phyloP scores from a whole-genome alignment of 2,797 vertebrate genomes.

The Sebastes glaucus region DNA sequence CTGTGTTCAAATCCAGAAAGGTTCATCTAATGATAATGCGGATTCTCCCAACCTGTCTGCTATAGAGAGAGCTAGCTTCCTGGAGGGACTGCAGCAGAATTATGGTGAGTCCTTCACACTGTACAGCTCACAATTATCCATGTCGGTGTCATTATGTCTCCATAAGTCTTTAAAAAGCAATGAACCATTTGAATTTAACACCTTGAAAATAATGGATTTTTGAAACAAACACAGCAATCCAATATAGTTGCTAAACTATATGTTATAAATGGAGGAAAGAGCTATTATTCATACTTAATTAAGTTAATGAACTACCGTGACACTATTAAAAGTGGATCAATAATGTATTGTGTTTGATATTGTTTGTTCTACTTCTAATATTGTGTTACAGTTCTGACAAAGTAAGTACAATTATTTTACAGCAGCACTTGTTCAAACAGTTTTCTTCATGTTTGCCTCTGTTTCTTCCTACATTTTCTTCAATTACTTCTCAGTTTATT shows the following conservation, averaged over 20 bases:
- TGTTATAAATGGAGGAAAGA: neutral
- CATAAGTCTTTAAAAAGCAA: neutral
- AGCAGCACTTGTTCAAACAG: neutral
- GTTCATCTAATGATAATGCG: neutral
- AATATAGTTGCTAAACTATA: neutral
- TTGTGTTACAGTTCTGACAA: neutral
- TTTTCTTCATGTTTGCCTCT: neutral
- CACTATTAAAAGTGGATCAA: neutral
- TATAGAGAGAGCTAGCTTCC: slow-evolving; percentile 56
- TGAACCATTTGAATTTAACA: neutral
- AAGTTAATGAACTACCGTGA: neutral
- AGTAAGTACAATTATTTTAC: neutral
- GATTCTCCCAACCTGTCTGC: slow-evolving; percentile 42
- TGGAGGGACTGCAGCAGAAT: slow-evolving; percentile 44
- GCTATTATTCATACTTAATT: neutral
- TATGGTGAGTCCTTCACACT: slow-evolving; percentile 33
- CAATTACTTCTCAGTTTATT: neutral
- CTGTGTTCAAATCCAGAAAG: slow-evolving; percentile 28
- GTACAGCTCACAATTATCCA: neutral
- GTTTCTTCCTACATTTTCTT: neutral
- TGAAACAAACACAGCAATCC: neutral
- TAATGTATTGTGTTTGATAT: neutral
- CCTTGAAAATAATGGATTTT: neutral
- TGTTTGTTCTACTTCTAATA: too few species aligned
- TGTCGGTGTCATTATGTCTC: neutral